A percentile compares a stretch with the other conserved stretches of the same genome.
phyloP scores from a whole-genome alignment of 1,140 invertebrate genomes.

The Pomacea maculata region DNA sequence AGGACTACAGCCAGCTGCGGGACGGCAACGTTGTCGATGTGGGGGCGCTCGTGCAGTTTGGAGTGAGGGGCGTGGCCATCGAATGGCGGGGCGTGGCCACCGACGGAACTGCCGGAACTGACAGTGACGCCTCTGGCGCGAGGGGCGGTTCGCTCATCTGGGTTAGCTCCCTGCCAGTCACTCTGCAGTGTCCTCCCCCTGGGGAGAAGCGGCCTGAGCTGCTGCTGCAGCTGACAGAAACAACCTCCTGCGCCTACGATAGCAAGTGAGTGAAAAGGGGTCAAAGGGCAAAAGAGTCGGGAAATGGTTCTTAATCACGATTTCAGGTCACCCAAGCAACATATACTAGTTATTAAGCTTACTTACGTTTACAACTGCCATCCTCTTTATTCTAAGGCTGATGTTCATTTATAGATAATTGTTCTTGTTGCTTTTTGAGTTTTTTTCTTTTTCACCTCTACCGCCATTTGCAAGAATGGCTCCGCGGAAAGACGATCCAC shows the following conservation, averaged over 20 bases:
- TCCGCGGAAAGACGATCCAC: too few species aligned
- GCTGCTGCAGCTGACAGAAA: not conserved
- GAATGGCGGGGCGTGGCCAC: not conserved
- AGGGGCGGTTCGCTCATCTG: constrained; percentile 12
- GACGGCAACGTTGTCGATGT: constrained; percentile 8
- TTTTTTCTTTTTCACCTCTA: too few species aligned
- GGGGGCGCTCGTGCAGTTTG: constrained; percentile 8
- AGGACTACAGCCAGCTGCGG: constrained; percentile 22
- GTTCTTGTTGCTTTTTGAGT: too few species aligned
- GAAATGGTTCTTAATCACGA: too few species aligned
- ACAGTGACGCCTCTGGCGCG: not conserved
- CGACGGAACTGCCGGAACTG: not conserved
- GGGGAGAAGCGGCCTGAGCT: constrained; percentile 11
- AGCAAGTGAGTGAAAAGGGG: constrained; percentile 7
- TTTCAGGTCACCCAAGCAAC: too few species aligned
- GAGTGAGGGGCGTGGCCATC: not conserved
- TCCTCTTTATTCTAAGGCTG: too few species aligned
- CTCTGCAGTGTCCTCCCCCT: constrained; percentile 13
- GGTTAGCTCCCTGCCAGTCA: constrained; percentile 12
- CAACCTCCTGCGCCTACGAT: constrained; percentile 14
- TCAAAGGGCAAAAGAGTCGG: too few species aligned
- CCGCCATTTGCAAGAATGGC: too few species aligned
- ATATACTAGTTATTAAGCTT: too few species aligned
- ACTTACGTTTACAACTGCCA: too few species aligned
- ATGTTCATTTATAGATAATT: too few species aligned